Base-by-base conservation (phyloP, 1,140 invertebrate genomes). In the Dysdera silvatica region DNA sequence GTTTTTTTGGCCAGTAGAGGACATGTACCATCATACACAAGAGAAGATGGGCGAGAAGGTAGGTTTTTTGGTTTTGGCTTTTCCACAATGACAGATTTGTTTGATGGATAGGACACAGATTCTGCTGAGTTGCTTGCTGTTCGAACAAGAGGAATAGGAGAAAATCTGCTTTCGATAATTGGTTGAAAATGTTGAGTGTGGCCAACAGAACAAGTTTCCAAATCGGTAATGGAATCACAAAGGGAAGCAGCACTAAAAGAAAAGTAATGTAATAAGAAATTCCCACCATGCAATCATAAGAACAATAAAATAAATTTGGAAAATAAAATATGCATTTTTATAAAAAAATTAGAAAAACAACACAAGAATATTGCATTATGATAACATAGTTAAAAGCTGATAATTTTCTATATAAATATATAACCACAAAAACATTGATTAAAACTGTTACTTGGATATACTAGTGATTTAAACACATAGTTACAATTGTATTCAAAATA, bases 211-310 rank as follows among this genome's bases (percentile, higher is more conserved):
- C 52, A 32, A 23, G 54, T 49, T 53, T 65, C 62, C n/a, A 59
- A 6, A 53, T 65, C 62, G 18, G 62, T 57, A 52, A 65, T 58
- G 7, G 62, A 57, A 47, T 65, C 62, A 53, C 54, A 52, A 31
- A 65, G 24, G 10, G 62, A 65, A 28, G 55, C 59, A 26, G 55
- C 62, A 57, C 62, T 65, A 16, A 16, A 59, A 65, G 16, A 20
- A 29, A 43, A 43, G 32, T 2, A 35, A 41, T 12, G 2, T 8
- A 12, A 18, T 41, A 18, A 5, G 4, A 41, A 5, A 41, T 18
- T 41, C 12, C 0, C 5, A 41, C 6, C 6, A 5, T 41, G n/a
- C 6, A 7, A 7, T 5, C 5, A 18, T 41, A 7, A 41, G 12
- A 41, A 41, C n/a, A 18, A 18, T 8, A 4, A 41, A 41, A 41